These are phyloP conservation scores for Oscheius sp. DNA, from an alignment of 1,140 invertebrate genomes.

Conservation along the genomic window DNA sequence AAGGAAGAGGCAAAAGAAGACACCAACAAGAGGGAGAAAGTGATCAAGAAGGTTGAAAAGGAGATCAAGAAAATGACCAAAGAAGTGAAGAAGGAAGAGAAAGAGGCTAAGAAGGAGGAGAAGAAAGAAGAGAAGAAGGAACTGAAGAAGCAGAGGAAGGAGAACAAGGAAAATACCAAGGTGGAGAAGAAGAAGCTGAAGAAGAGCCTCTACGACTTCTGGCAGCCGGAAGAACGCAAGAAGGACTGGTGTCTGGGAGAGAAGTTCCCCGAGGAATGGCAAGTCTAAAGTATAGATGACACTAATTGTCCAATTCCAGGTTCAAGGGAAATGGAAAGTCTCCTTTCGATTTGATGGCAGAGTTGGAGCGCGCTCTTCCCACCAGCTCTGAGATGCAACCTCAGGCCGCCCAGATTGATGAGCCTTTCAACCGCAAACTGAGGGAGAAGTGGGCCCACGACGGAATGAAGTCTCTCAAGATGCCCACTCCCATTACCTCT, in stretches of 20 bases:
- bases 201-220: too few relatives aligned
- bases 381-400: not conserved
- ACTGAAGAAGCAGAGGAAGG: not conserved
- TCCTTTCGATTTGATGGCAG: not conserved
- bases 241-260: too few relatives aligned
- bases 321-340: too few relatives aligned
- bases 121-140: not conserved
- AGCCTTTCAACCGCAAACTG: not conserved
- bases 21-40: slow-evolving; percentile 7
- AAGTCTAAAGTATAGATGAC: too few relatives aligned
- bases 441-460: slow-evolving; percentile 2
- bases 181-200: too few relatives aligned
- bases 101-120: not conserved
- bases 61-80: not conserved
- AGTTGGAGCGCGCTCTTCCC: not conserved
- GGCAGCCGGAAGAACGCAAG: too few relatives aligned
- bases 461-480: not conserved
- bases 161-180: too few relatives aligned
- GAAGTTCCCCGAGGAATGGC: too few relatives aligned
- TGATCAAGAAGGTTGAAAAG: not conserved
- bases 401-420: too few relatives aligned
- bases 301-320: too few relatives aligned
- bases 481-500: not conserved
- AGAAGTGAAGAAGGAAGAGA: not conserved
- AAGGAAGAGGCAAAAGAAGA: slow-evolving; percentile 8